phyloP scores from a whole-genome alignment of 2,113 vertebrate species.

The Siphamia tubifer region DNA sequence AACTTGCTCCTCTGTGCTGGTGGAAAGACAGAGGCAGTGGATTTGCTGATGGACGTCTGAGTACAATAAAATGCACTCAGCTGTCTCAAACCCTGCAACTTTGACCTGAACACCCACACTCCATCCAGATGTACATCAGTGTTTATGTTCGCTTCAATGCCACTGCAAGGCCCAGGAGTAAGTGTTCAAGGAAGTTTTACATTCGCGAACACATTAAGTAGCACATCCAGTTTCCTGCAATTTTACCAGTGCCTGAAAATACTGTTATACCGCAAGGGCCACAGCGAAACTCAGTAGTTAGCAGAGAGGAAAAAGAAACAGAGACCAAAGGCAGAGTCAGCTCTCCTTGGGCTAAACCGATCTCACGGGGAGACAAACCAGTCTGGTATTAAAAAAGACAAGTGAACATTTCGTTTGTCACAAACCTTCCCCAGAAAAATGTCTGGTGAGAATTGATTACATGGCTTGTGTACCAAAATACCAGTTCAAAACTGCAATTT shows the following conservation, averaged over 20 bases:
- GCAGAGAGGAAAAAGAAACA: conserved; percentile 56
- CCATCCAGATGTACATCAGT: conserved; percentile 67
- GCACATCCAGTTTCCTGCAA: conserved; percentile 76
- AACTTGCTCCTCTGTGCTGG: conserved; percentile 4
- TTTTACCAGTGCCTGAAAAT: conserved; percentile 73
- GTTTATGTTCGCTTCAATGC: conserved; percentile 61
- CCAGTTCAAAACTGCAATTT: conserved; percentile 23
- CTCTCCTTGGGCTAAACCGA: conserved; percentile 47
- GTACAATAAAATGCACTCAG: conserved; percentile 56
- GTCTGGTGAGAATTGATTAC: conserved; percentile 50
- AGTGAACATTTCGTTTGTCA: conserved; percentile 59
- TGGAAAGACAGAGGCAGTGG: not conserved
- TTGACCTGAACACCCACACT: conserved; percentile 68
- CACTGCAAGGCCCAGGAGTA: conserved; percentile 48
- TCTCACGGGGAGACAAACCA: conserved; percentile 19
- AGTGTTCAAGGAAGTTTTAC: conserved; percentile 76
- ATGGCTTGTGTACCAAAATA: conserved; percentile 50
- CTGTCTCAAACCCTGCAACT: conserved; percentile 50
- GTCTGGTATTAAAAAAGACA: conserved; percentile 63
- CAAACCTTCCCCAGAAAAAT: conserved; percentile 37
- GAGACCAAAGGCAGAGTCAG: conserved; percentile 57
- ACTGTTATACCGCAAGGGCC: conserved; percentile 65
- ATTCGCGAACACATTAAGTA: conserved; percentile 76
- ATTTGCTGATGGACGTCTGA: conserved; percentile 47
- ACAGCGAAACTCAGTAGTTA: conserved; percentile 50